These are phyloP conservation scores for Caradrina kadenii DNA, from an alignment of 2,888 invertebrate genomes.

Conservation along the genomic window DNA sequence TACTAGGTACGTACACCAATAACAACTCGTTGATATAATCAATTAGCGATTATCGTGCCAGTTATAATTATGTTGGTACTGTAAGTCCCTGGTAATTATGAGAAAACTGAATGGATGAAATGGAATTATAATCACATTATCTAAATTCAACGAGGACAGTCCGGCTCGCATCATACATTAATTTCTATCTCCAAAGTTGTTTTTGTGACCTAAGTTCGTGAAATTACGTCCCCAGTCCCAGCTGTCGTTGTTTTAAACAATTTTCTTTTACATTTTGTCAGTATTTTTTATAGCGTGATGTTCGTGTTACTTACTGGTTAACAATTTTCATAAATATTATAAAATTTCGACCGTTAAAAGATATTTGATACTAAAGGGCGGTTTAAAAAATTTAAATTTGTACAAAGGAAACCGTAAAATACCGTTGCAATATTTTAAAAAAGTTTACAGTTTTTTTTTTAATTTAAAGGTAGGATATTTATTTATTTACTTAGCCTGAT, in stretches of 20 bases:
- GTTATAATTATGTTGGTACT: background rate
- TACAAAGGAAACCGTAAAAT: slow-evolving; percentile 32
- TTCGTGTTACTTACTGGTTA: slow-evolving; percentile 64
- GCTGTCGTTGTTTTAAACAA: slow-evolving; percentile 75
- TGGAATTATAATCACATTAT: slow-evolving; percentile 47
- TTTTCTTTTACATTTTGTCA: slow-evolving; percentile 73
- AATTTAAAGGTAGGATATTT: background rate
- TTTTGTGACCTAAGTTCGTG: slow-evolving; percentile 69
- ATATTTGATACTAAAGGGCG: slow-evolving; percentile 39
- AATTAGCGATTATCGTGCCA: slow-evolving; percentile 10
- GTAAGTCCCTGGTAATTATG: background rate
- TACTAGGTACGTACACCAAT: slow-evolving; percentile 11
- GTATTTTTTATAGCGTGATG: slow-evolving; percentile 66
- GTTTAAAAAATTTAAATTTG: slow-evolving; percentile 16
- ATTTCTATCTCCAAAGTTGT: slow-evolving; percentile 67
- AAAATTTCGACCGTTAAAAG: slow-evolving; percentile 45
- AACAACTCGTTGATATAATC: slow-evolving; percentile 7
- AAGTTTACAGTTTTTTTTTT: background rate
- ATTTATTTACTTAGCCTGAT: background rate
- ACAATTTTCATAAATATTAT: slow-evolving; percentile 61
- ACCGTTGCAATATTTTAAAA: slow-evolving; percentile 23
- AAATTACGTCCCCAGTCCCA: slow-evolving; percentile 67
- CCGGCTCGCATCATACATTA: slow-evolving; percentile 61
- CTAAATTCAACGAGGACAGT: slow-evolving; percentile 45
- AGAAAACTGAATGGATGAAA: slow-evolving; percentile 9